These are phyloP conservation scores for Sphaerophoria rueppellii DNA, from an alignment of 2,888 invertebrate species.

Conservation along the genomic window DNA sequence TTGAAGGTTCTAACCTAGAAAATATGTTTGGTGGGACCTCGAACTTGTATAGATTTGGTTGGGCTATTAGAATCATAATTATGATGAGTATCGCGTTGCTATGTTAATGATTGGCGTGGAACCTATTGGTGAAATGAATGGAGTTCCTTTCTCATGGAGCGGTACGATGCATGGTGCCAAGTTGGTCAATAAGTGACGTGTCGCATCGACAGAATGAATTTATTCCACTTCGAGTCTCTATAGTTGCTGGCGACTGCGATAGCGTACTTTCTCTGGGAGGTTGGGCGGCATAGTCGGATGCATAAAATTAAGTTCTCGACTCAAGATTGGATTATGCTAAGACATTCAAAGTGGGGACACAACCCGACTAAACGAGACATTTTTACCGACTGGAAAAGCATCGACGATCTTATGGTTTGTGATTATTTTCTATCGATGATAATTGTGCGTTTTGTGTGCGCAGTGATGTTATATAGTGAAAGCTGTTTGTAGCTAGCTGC, in stretches of 20 bases:
- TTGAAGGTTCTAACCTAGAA: constrained; percentile 42
- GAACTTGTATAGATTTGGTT: constrained; percentile 13
- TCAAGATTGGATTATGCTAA: constrained; percentile 10
- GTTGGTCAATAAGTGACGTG: constrained; percentile 35
- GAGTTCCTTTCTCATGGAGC: constrained; percentile 32
- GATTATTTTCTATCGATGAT: constrained; percentile 52
- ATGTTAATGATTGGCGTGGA: constrained; percentile 59
- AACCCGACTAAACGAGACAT: background rate
- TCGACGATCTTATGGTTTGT: constrained; percentile 48
- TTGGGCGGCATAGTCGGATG: constrained; percentile 27
- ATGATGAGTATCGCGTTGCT: constrained; percentile 56
- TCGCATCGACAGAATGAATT: constrained; percentile 43
- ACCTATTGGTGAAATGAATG: constrained; percentile 3
- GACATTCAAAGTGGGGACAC: constrained; percentile 13
- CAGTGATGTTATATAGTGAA: constrained; percentile 64
- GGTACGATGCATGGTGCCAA: constrained; percentile 50
- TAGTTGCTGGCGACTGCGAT: constrained; percentile 36
- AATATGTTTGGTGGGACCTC: constrained; percentile 50
- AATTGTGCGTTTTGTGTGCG: constrained; percentile 60
- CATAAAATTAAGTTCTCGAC: constrained; percentile 54
- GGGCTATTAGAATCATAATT: constrained; percentile 49
- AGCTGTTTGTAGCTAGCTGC: constrained; percentile 55
- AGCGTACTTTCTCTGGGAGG: constrained; percentile 54
- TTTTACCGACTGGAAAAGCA: background rate
- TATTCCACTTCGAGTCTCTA: constrained; percentile 32